phyloP scores from a whole-genome alignment of 1,140 invertebrate species.

The Globodera ellingtonae region DNA sequence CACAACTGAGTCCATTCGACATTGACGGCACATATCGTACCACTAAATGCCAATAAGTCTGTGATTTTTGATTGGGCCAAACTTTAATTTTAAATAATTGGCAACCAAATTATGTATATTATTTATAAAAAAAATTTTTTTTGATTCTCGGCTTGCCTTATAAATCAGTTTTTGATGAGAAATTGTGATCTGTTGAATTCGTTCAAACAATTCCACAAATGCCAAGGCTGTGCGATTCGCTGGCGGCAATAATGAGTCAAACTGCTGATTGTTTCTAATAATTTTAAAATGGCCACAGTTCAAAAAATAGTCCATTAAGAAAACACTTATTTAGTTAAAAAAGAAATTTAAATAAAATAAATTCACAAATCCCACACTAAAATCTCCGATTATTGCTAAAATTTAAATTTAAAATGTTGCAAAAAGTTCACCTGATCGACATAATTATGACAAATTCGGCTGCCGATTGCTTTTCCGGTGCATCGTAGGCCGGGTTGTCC shows the following conservation, averaged over 20 bases:
- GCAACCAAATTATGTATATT: too few species aligned
- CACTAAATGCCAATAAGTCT: background rate
- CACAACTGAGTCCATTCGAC: constrained; percentile 5
- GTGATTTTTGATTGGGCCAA: too few species aligned
- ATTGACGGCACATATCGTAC: constrained; percentile 25
- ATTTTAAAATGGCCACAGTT: background rate
- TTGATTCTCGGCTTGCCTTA: constrained; percentile 1
- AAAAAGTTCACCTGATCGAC: background rate
- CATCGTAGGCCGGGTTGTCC: constrained; percentile 24
- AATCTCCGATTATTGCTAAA: background rate
- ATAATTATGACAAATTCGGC: constrained; percentile 22
- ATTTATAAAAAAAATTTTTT: too few species aligned
- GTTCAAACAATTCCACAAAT: constrained; percentile 13
- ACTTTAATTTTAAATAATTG: background rate
- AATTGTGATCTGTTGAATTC: constrained; percentile 20
- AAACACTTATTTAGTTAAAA: too few species aligned
- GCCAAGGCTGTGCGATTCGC: background rate
- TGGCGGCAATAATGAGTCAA: background rate
- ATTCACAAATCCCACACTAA: background rate
- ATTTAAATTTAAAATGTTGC: background rate
- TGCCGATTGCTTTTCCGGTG: background rate
- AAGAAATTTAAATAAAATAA: too few species aligned
- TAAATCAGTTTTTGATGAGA: constrained; percentile 28
- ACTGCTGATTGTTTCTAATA: background rate
- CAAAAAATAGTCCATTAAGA: too few species aligned